These are phyloP conservation scores for Mystacornis crossleyi DNA, from an alignment of 2,113 vertebrate genomes.

Conservation along the genomic window DNA sequence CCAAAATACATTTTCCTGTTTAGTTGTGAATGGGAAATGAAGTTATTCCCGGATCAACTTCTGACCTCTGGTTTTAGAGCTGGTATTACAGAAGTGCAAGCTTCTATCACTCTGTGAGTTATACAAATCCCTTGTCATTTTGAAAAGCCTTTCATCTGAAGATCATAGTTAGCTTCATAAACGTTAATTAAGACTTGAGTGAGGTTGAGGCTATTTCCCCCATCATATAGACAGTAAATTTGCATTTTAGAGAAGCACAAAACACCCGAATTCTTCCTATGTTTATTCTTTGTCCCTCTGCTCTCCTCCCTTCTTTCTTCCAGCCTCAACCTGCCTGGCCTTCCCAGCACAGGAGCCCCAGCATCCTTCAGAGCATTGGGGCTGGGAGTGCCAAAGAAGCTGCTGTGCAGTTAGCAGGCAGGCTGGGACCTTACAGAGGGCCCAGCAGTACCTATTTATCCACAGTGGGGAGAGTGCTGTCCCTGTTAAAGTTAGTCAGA, in stretches of 20 bases:
- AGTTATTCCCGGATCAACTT: slow-evolving; percentile 15
- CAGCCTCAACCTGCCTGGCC: rapidly evolving
- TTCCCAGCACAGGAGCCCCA: not conserved
- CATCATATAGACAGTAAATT: not conserved
- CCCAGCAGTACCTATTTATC: not conserved
- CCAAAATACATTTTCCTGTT: not conserved
- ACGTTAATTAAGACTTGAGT: not conserved
- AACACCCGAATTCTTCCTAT: not conserved
- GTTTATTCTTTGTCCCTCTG: not conserved
- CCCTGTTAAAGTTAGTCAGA: not conserved
- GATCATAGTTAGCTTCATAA: slow-evolving; percentile 22
- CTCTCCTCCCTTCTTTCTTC: not conserved
- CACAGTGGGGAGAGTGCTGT: not conserved
- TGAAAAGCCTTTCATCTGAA: slow-evolving; percentile 35
- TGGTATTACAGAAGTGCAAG: not conserved
- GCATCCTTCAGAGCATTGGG: rapidly evolving
- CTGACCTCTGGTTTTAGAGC: slow-evolving; percentile 14
- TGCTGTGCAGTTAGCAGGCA: not conserved
- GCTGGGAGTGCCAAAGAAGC: not conserved
- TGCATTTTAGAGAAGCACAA: not conserved
- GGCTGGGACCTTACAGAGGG: not conserved
- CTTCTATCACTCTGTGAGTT: not conserved
- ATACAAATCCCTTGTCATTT: slow-evolving; percentile 22
- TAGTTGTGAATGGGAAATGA: not conserved
- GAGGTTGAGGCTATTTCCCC: not conserved